Conservation (phyloP, 2,113 vertebrate genomes). For the Onychorhynchus coronatus region DNA sequence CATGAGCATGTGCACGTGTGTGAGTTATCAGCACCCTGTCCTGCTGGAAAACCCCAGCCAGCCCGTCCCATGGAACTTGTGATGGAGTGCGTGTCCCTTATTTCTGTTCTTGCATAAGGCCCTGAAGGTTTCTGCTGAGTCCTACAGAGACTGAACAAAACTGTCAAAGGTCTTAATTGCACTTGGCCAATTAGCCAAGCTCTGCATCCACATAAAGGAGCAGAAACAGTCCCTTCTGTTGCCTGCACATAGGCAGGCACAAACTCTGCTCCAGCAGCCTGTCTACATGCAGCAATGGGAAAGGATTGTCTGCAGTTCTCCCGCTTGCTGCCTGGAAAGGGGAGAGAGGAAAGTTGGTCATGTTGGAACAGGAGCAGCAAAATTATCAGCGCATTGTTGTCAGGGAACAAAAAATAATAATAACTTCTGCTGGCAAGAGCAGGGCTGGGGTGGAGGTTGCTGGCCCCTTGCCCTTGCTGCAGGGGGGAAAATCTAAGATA, state of each 20-base stretch:
- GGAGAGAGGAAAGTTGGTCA: conserved; percentile 24
- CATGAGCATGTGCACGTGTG: not conserved
- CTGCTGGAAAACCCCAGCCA: not conserved
- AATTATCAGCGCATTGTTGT: conserved; percentile 59
- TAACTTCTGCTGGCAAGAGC: conserved; percentile 40
- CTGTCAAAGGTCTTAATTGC: not conserved
- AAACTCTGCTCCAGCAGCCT: not conserved
- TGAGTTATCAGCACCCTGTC: not conserved
- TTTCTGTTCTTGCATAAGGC: not conserved
- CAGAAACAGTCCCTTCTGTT: not conserved
- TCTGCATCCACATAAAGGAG: not conserved
- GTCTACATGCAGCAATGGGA: not conserved
- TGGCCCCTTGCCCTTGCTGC: conserved; percentile 22
- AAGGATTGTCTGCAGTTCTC: not conserved
- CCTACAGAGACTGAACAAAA: not conserved
- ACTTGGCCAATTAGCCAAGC: not conserved
- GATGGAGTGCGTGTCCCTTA: not conserved
- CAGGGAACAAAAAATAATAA: conserved; percentile 18
- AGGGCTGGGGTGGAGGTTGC: conserved; percentile 47
- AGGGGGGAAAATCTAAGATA: conserved; percentile 35
- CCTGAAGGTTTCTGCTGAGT: not conserved
- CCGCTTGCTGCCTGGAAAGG: not conserved
- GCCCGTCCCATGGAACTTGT: accelerated
- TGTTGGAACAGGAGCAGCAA: conserved; percentile 53
- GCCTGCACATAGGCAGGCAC: not conserved